Evolutionary conservation across 2,888 invertebrate species (phyloP).

Genomic region (Meta bourneti): DNA sequence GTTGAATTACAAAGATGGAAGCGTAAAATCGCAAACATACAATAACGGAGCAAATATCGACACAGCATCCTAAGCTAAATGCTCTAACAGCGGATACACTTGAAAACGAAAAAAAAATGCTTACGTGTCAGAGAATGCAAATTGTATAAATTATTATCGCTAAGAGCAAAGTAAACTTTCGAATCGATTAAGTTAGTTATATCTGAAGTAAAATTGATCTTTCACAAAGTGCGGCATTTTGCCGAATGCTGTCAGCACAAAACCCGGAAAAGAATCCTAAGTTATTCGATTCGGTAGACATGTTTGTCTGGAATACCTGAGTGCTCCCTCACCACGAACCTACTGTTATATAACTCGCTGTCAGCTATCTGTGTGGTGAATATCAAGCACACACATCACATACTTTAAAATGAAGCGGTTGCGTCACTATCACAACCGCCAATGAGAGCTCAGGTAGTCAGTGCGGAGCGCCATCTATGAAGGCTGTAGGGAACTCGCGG

Average conservation of each 20-base stretch:
- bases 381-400: constrained; percentile 15
- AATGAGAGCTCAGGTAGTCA: constrained; percentile 7
- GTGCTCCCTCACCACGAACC: neutral
- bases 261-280: constrained; percentile 45
- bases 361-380: constrained; percentile 29
- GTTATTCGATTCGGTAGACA: constrained; percentile 36
- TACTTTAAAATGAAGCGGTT: constrained; percentile 47
- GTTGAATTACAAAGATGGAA: too few species aligned
- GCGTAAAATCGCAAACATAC: too few species aligned
- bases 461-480: constrained; percentile 55
- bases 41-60: too few species aligned
- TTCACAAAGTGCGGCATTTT: neutral
- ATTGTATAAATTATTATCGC: too few species aligned
- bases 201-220: too few species aligned
- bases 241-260: neutral
- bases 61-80: too few species aligned
- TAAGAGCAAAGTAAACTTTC: too few species aligned
- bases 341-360: constrained; percentile 52
- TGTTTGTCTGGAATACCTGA: constrained; percentile 6
- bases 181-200: too few species aligned
- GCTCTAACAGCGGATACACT: too few species aligned
- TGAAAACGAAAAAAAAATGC: too few species aligned
- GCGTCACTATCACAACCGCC: constrained; percentile 34
- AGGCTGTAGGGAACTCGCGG: constrained; percentile 15
- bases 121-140: too few species aligned